Conservation (phyloP, 2,888 invertebrate species). For the Ligdia adustata region DNA sequence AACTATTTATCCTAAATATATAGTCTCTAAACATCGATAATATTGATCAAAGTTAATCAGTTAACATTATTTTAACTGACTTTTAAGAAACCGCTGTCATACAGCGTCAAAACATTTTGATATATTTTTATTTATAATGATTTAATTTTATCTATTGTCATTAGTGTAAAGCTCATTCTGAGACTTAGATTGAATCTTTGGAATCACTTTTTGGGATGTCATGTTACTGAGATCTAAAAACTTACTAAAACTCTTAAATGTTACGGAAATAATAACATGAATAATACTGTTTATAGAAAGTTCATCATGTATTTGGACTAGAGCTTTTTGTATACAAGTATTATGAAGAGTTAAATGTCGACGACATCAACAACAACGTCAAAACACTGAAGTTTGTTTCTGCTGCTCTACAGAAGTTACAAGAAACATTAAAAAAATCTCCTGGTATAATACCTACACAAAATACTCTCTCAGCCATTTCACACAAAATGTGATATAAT, state of each 20-base stretch:
- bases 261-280: conserved; percentile 21
- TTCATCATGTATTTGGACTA: conserved; percentile 29
- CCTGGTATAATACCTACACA: no score
- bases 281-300: conserved; percentile 39
- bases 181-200: conserved; percentile 51
- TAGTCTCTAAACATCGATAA: conserved; percentile 4
- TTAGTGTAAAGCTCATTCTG: conserved; percentile 63
- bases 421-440: no score
- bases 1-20: conserved; percentile 7
- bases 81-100: conserved; percentile 46
- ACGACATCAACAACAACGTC: background rate
- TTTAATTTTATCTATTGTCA: conserved; percentile 66
- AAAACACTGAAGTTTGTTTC: conserved; percentile 2
- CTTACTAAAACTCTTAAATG: conserved; percentile 35
- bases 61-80: conserved; percentile 15
- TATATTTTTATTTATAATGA: conserved; percentile 41
- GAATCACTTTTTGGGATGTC: conserved; percentile 67
- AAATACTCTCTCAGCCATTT: no score
- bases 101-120: conserved; percentile 52
- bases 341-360: conserved; percentile 19
- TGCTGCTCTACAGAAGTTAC: background rate
- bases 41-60: conserved; percentile 8
- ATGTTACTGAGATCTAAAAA: conserved; percentile 58
- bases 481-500: no score
- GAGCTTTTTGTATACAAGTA: no score